Conservation (phyloP, 53 echinoderm and acorn worm genomes). For the Holothuria leucospilota region DNA sequence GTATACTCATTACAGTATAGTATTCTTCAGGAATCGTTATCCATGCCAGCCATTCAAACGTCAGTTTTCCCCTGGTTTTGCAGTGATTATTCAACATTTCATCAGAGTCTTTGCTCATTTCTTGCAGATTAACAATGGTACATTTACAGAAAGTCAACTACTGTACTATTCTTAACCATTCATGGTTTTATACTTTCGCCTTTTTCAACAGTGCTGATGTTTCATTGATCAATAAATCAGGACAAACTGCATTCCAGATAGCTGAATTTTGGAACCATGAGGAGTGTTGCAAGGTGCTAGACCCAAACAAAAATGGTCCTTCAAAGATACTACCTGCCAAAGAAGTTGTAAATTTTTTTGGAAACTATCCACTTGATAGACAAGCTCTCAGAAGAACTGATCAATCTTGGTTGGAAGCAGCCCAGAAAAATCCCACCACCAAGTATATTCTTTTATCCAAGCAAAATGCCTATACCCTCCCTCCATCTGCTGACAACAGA, state of each 20-base stretch:
- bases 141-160: no score
- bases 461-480: conserved; percentile 18
- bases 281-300: not conserved
- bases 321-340: conserved; percentile 9
- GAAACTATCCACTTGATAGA: conserved; percentile 76
- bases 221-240: conserved; percentile 76
- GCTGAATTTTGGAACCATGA: conserved; percentile 95
- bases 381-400: conserved; percentile 70
- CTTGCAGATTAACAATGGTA: no score
- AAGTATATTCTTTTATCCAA: conserved; percentile 64
- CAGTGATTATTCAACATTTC: no score
- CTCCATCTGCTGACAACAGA: conserved; percentile 54
- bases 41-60: no score
- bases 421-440: conserved; percentile 62
- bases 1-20: no score
- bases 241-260: conserved; percentile 90
- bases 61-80: no score
- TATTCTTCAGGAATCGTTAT: no score
- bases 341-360: conserved; percentile 85
- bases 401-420: conserved; percentile 70
- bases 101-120: no score
- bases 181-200: not conserved
- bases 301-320: conserved; percentile 6
- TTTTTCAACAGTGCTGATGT: conserved; percentile 65
- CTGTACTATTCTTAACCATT: not conserved